Percentiles rank a stretch among this genome's conserved stretches.
These are phyloP conservation scores for Plodia interpunctella DNA, from an alignment of 1,140 invertebrate species.

Conservation along the genomic window DNA sequence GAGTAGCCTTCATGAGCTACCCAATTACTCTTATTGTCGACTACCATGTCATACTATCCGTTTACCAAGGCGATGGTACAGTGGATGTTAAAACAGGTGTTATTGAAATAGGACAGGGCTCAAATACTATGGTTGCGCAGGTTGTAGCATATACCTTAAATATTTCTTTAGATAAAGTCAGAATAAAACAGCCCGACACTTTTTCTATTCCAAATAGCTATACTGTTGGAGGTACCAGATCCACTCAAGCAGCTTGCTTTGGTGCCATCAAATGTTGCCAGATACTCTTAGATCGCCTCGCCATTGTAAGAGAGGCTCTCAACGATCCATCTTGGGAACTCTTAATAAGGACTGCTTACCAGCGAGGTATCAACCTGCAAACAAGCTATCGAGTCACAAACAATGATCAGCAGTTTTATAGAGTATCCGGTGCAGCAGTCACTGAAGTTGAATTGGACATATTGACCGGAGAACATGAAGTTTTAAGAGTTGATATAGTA, in stretches of 20 bases:
- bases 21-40: constrained; percentile 66
- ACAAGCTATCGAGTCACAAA: constrained; percentile 71
- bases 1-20: constrained; percentile 81
- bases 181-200: constrained; percentile 79
- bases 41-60: constrained; percentile 80
- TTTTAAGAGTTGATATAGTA: constrained; percentile 84
- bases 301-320: constrained; percentile 77
- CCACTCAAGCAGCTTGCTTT: constrained; percentile 48
- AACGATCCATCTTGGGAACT: constrained; percentile 78
- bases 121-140: constrained; percentile 81
- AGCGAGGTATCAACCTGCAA: constrained; percentile 79
- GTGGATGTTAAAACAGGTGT: constrained; percentile 86
- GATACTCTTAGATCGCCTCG: constrained; percentile 77
- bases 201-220: constrained; percentile 72
- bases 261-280: constrained; percentile 81
- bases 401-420: constrained; percentile 76
- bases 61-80: constrained; percentile 86
- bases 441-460: constrained; percentile 87
- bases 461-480: constrained; percentile 85
- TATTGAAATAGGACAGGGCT: constrained; percentile 89
- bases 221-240: constrained; percentile 79
- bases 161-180: constrained; percentile 83
- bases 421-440: constrained; percentile 78
- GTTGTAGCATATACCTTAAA: constrained; percentile 84
- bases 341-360: constrained; percentile 76